phyloP scores from a whole-genome alignment of 2,888 invertebrate genomes.

The Synergus umbraculus region DNA sequence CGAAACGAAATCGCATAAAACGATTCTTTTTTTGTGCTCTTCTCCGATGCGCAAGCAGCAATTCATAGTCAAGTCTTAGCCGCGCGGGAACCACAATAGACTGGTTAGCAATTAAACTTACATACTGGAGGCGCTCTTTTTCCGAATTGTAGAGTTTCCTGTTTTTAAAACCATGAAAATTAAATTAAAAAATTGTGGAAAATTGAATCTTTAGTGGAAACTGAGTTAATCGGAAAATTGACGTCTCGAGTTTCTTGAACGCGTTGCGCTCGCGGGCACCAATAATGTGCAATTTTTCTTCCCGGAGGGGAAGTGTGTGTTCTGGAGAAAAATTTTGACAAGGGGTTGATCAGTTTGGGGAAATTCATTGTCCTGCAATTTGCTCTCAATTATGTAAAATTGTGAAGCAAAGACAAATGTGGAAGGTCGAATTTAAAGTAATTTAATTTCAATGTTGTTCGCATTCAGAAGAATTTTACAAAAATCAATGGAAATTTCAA shows the following conservation, averaged over 20 bases:
- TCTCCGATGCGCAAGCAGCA: conserved; percentile 41
- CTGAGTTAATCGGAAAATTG: conserved; percentile 9
- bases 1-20: conserved; percentile 9
- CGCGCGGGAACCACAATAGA: conserved; percentile 39
- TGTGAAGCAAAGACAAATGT: conserved; percentile 46
- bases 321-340: not conserved
- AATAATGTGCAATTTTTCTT: conserved; percentile 37
- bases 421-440: not conserved
- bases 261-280: conserved; percentile 44
- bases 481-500: no score
- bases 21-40: conserved; percentile 37
- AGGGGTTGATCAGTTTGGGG: not conserved
- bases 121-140: conserved; percentile 5
- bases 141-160: not conserved
- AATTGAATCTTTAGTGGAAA: not conserved
- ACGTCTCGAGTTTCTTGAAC: conserved; percentile 42
- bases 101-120: conserved; percentile 41
- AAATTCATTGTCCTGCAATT: not conserved
- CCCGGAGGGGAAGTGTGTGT: not conserved
- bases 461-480: no score
- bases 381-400: conserved; percentile 47
- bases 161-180: not conserved
- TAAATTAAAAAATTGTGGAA: not conserved
- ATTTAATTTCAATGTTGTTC: no score
- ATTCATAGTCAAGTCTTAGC: conserved; percentile 43